phyloP scores from a whole-genome alignment of 2,888 invertebrate species.

The Ischnura elegans region DNA sequence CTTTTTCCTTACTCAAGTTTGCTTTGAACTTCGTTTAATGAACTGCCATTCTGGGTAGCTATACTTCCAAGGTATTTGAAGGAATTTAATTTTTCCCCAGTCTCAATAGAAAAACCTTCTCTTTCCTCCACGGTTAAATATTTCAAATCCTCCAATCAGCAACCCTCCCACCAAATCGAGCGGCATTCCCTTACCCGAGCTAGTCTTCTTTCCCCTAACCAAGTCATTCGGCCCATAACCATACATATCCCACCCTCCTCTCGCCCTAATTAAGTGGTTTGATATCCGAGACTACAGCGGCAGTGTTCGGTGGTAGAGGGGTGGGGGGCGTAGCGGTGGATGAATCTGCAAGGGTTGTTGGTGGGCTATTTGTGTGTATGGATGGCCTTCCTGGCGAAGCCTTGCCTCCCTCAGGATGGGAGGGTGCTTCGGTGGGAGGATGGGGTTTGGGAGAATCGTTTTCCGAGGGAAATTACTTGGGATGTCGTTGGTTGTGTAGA shows the following conservation, averaged over 20 bases:
- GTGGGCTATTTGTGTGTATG: background rate
- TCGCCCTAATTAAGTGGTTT: slow-evolving; percentile 58
- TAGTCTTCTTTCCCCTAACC: background rate
- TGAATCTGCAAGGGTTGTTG: slow-evolving; percentile 23
- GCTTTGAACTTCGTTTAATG: no score
- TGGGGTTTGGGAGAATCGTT: background rate
- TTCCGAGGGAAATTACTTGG: slow-evolving; percentile 56
- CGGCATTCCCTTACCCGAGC: no score
- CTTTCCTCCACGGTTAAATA: background rate
- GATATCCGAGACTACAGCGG: slow-evolving; percentile 30
- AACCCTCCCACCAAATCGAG: no score
- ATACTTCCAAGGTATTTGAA: no score
- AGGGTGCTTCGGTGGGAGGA: slow-evolving; percentile 23
- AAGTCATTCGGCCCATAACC: background rate
- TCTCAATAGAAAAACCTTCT: background rate
- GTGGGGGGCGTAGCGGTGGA: background rate
- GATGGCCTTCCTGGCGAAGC: no score
- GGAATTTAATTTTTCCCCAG: no score
- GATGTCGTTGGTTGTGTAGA: background rate
- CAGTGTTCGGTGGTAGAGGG: background rate
- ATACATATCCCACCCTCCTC: background rate
- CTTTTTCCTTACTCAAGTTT: no score
- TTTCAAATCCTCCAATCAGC: slow-evolving; percentile 25
- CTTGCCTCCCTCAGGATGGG: slow-evolving; percentile 34
- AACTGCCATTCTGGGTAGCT: no score